These are phyloP conservation scores for Gallinago stenura DNA, from an alignment of 2,797 vertebrate genomes.

Conservation along the genomic window DNA sequence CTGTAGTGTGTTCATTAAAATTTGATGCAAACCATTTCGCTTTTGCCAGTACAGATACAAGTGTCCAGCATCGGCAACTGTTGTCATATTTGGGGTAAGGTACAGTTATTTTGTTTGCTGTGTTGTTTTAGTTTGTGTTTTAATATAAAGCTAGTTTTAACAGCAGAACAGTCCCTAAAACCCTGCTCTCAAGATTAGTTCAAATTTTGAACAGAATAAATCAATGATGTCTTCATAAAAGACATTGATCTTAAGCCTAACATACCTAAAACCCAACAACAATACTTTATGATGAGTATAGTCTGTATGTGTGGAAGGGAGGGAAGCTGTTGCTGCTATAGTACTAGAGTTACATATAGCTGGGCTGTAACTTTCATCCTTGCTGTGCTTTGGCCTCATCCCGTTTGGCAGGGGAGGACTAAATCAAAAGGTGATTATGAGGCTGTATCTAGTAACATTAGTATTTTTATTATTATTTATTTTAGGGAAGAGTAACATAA, in stretches of 20 bases:
- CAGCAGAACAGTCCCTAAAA: background rate
- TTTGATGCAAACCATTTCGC: background rate
- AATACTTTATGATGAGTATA: background rate
- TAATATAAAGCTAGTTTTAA: background rate
- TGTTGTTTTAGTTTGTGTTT: background rate
- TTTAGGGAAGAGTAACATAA: background rate
- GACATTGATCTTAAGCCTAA: background rate
- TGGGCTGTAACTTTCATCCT: background rate
- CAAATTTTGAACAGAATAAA: background rate
- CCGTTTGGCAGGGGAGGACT: background rate
- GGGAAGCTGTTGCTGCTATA: background rate
- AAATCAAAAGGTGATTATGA: background rate
- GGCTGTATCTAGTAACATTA: background rate
- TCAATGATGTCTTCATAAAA: background rate
- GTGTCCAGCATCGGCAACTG: background rate
- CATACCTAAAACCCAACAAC: background rate
- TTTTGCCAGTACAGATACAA: background rate
- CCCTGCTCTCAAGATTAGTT: background rate
- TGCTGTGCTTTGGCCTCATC: background rate
- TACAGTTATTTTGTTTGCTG: background rate
- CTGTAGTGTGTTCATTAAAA: background rate
- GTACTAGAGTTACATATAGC: background rate
- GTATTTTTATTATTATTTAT: background rate
- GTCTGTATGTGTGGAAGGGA: background rate
- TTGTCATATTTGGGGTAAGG: background rate